These are phyloP conservation scores for Lycopodina hypogea DNA, from an alignment of 37 sponge, comb jelly and placozoan genomes.

Conservation along the genomic window DNA sequence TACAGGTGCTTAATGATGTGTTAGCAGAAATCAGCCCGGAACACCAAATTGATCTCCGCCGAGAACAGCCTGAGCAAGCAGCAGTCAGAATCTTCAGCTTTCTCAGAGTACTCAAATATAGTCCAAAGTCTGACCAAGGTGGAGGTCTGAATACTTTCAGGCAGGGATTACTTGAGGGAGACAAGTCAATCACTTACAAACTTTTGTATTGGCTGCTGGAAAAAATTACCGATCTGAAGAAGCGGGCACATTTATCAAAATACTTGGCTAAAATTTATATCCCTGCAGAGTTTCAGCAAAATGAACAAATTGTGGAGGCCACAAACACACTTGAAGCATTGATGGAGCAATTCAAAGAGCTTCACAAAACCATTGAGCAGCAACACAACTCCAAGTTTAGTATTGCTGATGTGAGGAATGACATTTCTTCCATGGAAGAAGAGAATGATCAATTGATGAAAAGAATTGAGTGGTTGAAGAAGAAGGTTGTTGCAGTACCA, in stretches of 20 bases:
- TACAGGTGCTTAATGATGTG: slow-evolving; percentile 97
- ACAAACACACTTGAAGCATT: slow-evolving; percentile 64
- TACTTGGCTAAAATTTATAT: slow-evolving; percentile 91
- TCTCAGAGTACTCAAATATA: slow-evolving; percentile 87
- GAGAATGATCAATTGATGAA: slow-evolving; percentile 86
- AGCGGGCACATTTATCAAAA: slow-evolving; percentile 81
- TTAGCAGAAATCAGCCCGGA: slow-evolving; percentile 86
- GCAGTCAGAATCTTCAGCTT: slow-evolving; percentile 86
- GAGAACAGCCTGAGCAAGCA: slow-evolving; percentile 92
- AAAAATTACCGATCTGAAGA: slow-evolving; percentile 76
- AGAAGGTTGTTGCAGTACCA: slow-evolving; percentile 54
- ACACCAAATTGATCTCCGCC: slow-evolving; percentile 89
- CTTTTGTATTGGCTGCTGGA: slow-evolving; percentile 82
- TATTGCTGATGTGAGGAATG: slow-evolving; percentile 85
- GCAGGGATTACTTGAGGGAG: slow-evolving; percentile 77
- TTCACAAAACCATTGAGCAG: slow-evolving; percentile 86
- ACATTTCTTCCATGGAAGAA: slow-evolving; percentile 97
- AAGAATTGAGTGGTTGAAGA: slow-evolving; percentile 66
- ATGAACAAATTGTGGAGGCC: slow-evolving; percentile 73
- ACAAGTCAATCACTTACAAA: slow-evolving; percentile 77
- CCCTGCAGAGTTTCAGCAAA: slow-evolving; percentile 84
- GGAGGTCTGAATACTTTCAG: slow-evolving; percentile 70
- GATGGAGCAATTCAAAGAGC: slow-evolving; percentile 90
- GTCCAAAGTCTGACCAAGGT: slow-evolving; percentile 53
- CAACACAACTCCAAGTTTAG: slow-evolving; percentile 73